Evolutionary conservation across 2,113 vertebrate species (phyloP).

Genomic region (Cathartes aura): DNA sequence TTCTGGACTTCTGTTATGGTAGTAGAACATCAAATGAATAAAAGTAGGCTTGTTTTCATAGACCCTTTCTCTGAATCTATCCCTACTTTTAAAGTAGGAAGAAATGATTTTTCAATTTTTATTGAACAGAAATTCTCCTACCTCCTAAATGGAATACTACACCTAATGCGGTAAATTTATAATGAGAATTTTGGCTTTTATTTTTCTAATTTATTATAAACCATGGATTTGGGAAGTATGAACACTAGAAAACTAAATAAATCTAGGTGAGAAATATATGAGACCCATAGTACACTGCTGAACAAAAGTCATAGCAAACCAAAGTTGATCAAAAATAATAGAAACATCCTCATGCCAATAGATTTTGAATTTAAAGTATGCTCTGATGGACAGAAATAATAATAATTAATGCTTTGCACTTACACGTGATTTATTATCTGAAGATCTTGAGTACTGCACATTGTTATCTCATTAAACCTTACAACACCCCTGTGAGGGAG

Average conservation of each 20-base stretch:
- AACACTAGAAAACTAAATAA: neutral
- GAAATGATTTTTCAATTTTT: neutral
- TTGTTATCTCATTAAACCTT: constrained; percentile 55
- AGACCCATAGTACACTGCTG: neutral
- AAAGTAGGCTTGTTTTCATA: neutral
- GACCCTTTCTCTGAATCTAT: neutral
- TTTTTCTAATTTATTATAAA: neutral
- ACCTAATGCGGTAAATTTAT: neutral
- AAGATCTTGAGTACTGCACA: neutral
- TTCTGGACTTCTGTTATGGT: neutral
- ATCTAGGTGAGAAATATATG: neutral
- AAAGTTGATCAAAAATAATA: neutral
- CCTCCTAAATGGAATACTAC: neutral
- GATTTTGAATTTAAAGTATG: neutral
- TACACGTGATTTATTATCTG: neutral
- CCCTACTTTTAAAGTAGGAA: neutral
- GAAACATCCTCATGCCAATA: neutral
- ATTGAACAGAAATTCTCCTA: neutral
- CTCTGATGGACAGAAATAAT: neutral
- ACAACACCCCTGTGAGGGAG: constrained; percentile 5
- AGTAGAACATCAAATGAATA: neutral
- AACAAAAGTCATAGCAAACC: neutral
- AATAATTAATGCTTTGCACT: constrained; percentile 38
- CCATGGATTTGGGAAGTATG: neutral
- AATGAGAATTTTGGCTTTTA: neutral